Conservation (phyloP, 37 sponge, comb jelly and placozoan species). For the Amphimedon queenslandica region DNA sequence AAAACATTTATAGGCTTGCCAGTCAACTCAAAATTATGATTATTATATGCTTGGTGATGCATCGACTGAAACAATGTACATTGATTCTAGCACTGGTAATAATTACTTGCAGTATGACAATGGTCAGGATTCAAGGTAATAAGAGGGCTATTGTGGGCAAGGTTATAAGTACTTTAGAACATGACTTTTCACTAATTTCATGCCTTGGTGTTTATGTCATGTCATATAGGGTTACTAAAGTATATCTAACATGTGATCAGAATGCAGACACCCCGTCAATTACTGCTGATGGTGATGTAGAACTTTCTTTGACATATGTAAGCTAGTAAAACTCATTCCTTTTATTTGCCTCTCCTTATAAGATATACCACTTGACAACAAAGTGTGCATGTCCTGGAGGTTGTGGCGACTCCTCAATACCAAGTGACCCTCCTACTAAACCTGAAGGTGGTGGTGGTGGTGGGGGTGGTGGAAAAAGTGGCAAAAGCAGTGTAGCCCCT, state of each 20-base stretch:
- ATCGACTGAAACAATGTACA: neutral
- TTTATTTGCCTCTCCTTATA: too few relatives aligned
- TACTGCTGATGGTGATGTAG: neutral
- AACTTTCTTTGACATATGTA: neutral
- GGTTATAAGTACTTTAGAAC: too few relatives aligned
- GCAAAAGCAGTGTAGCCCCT: too few relatives aligned
- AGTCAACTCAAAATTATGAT: neutral
- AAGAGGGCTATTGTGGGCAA: too few relatives aligned
- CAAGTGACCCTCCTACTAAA: neutral
- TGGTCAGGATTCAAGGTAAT: too few relatives aligned
- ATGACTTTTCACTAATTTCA: too few relatives aligned
- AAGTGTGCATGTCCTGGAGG: slow-evolving; percentile 9
- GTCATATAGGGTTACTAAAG: neutral
- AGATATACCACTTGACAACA: neutral
- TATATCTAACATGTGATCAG: neutral
- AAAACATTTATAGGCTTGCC: neutral
- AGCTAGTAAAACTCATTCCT: too few relatives aligned
- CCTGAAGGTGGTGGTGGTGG: neutral
- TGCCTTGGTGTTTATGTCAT: too few relatives aligned
- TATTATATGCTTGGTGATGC: neutral
- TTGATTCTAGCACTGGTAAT: too few relatives aligned
- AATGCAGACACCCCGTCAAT: neutral
- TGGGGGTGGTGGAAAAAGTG: too few relatives aligned
- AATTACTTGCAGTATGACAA: too few relatives aligned
- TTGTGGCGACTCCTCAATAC: neutral